These are phyloP conservation scores for Leptinotarsa defecta DNA, from an alignment of 1,140 invertebrate genomes.

Conservation along the genomic window DNA sequence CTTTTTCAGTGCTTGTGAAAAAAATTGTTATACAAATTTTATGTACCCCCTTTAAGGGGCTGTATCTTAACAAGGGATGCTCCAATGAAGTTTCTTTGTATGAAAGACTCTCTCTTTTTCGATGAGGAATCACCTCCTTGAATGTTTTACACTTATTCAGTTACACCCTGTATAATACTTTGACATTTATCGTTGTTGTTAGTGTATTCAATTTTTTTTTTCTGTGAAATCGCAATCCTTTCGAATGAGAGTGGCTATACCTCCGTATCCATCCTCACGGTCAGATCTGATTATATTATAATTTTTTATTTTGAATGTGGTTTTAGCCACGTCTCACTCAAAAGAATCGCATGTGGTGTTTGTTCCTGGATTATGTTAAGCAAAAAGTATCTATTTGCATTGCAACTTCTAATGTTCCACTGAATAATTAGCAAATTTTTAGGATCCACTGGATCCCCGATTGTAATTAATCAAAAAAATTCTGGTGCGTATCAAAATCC, in stretches of 20 bases:
- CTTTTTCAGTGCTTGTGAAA: no score
- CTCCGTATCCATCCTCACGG: conserved; percentile 33
- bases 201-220: conserved; percentile 7
- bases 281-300: conserved; percentile 29
- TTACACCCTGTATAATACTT: no score
- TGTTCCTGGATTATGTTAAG: conserved; percentile 4
- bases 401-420: conserved; percentile 25
- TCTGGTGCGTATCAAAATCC: neutral
- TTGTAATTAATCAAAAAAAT: neutral
- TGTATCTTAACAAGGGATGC: no score
- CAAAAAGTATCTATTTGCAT: conserved; percentile 20
- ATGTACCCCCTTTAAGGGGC: no score
- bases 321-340: conserved; percentile 32
- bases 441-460: neutral
- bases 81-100: no score
- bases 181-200: conserved; percentile 17
- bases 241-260: conserved; percentile 26
- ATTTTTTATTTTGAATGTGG: conserved; percentile 22
- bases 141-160: no score
- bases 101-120: no score
- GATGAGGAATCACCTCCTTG: no score
- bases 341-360: conserved; percentile 17
- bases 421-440: conserved; percentile 18
- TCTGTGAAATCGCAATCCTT: conserved; percentile 2
- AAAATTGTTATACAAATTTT: no score